Evolutionary conservation across 1,140 invertebrate genomes (phyloP).

Genomic region (Papilio glaucus): DNA sequence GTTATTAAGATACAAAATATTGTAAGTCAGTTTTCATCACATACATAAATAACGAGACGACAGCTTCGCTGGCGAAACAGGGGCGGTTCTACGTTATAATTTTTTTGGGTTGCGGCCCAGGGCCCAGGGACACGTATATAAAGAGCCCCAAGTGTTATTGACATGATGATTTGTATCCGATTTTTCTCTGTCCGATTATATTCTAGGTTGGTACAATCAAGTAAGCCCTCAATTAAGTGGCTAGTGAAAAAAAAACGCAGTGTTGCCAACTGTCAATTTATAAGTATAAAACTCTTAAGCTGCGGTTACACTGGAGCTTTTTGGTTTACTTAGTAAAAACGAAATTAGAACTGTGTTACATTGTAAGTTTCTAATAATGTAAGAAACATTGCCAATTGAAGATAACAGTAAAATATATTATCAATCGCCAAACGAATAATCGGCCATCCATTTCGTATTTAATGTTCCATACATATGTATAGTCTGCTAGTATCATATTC

Average conservation of each 20-base stretch:
- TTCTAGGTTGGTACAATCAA: too few species aligned
- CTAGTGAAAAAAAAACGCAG: neutral
- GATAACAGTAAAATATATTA: conserved; percentile 21
- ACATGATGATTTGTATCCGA: too few species aligned
- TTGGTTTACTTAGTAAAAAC: conserved; percentile 17
- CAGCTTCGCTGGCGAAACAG: too few species aligned
- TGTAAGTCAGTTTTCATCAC: too few species aligned
- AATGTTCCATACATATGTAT: conserved; percentile 30
- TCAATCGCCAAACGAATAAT: conserved; percentile 27
- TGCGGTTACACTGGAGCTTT: conserved; percentile 15
- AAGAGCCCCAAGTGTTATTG: too few species aligned
- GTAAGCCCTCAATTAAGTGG: neutral
- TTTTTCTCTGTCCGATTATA: too few species aligned
- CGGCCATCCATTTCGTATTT: conserved; percentile 25
- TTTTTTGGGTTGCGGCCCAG: too few species aligned
- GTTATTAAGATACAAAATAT: too few species aligned
- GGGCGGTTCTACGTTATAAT: too few species aligned
- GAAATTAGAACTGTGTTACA: conserved; percentile 25
- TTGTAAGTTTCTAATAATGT: conserved; percentile 34
- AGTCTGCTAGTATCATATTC: conserved; percentile 16
- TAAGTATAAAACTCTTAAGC: neutral
- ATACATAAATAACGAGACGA: too few species aligned
- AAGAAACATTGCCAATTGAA: conserved; percentile 19
- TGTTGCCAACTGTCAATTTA: conserved; percentile 7
- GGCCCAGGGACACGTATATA: too few species aligned